Evolutionary conservation across 2,797 vertebrate genomes (phyloP).

Genomic region (Oryzias dopingdopingensis): DNA sequence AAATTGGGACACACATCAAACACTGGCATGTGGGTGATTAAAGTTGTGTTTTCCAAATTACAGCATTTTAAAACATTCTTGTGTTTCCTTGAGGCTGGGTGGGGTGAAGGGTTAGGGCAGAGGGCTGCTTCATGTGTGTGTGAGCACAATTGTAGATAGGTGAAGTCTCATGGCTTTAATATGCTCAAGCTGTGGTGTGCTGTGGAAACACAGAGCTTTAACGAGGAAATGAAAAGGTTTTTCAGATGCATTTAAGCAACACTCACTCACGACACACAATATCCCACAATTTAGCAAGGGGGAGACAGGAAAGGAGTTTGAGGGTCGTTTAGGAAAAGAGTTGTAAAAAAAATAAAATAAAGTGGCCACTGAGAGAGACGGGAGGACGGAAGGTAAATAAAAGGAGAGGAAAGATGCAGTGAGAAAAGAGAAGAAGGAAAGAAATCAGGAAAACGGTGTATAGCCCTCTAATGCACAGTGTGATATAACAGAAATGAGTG

Average conservation of each 20-base stretch:
- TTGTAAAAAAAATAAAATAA: slow-evolving; percentile 19
- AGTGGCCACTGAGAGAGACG: slow-evolving; percentile 9
- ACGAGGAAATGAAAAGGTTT: slow-evolving; percentile 75
- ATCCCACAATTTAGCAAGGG: slow-evolving; percentile 46
- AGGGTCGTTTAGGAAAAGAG: slow-evolving; percentile 17
- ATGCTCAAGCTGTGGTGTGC: slow-evolving; percentile 56
- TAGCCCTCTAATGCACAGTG: slow-evolving; percentile 58
- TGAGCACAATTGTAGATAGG: slow-evolving; percentile 49
- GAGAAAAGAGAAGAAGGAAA: not conserved
- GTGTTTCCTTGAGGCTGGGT: slow-evolving; percentile 58
- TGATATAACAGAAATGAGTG: slow-evolving; percentile 61
- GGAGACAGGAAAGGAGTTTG: slow-evolving; percentile 18
- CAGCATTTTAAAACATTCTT: slow-evolving; percentile 80
- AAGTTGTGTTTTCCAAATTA: slow-evolving; percentile 76
- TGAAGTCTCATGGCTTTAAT: slow-evolving; percentile 63
- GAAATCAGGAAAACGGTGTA: slow-evolving; percentile 4
- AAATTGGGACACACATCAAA: slow-evolving; percentile 74
- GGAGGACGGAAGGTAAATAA: slow-evolving; percentile 21
- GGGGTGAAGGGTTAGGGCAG: slow-evolving; percentile 66
- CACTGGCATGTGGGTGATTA: slow-evolving; percentile 77
- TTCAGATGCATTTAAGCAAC: slow-evolving; percentile 69
- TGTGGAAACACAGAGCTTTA: slow-evolving; percentile 72
- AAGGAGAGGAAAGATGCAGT: slow-evolving; percentile 23
- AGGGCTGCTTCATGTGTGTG: slow-evolving; percentile 38
- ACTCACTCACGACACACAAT: slow-evolving; percentile 67